Conservation (phyloP, 1,140 invertebrate genomes). For the Probaryconus sp. region DNA sequence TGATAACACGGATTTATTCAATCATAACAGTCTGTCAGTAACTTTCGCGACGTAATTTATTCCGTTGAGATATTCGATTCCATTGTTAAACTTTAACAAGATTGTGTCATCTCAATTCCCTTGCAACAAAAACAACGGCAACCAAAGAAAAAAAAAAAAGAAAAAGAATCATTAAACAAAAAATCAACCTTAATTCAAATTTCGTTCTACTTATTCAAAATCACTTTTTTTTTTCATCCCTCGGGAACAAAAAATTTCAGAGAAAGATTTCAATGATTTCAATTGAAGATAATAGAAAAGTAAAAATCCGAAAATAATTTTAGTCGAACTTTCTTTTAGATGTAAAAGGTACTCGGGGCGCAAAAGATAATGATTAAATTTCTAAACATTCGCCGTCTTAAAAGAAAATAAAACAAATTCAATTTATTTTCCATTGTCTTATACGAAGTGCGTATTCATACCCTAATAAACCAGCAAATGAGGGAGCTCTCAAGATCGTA, state of each 20-base stretch:
- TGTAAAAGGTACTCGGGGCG: too few species aligned
- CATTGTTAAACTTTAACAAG: constrained; percentile 36
- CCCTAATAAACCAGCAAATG: constrained; percentile 30
- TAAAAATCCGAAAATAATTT: not conserved
- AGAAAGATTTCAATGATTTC: too few species aligned
- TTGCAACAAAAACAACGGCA: too few species aligned
- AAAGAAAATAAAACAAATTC: not conserved
- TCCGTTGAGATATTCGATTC: constrained; percentile 17
- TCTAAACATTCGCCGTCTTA: constrained; percentile 1
- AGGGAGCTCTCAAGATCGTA: not conserved
- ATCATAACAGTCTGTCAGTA: constrained; percentile 40
- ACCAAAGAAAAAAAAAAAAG: too few species aligned
- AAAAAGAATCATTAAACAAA: too few species aligned
- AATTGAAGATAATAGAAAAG: too few species aligned
- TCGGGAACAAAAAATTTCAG: too few species aligned
- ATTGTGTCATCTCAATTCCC: too few species aligned
- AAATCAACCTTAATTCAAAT: too few species aligned
- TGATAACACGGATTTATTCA: constrained; percentile 39
- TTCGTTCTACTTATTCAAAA: too few species aligned
- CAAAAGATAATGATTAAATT: constrained; percentile 28
- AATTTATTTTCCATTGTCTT: constrained; percentile 9
- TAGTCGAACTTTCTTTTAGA: too few species aligned
- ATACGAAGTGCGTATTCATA: constrained; percentile 17
- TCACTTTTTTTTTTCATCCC: too few species aligned
- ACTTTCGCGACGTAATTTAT: constrained; percentile 41